Evolutionary conservation across 2,797 vertebrate genomes (phyloP).

Genomic region (Melanotaenia parkinsoni): DNA sequence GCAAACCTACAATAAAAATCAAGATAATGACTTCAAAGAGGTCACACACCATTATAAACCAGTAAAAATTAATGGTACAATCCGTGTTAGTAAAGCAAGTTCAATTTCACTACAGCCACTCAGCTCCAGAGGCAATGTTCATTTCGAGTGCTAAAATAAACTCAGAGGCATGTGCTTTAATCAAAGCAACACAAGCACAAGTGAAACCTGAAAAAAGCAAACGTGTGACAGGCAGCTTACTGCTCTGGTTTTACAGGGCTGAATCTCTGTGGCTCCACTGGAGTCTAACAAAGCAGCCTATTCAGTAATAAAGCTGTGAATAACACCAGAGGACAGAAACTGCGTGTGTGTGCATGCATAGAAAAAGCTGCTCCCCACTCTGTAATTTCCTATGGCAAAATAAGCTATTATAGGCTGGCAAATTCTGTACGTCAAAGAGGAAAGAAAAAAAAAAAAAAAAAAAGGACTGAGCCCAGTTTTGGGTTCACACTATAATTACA

Average conservation of each 20-base stretch:
- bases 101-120: conserved; percentile 9
- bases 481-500: conserved; percentile 75
- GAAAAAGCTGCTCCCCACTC: conserved; percentile 63
- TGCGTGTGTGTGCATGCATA: neutral
- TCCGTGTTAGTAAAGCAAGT: conserved; percentile 4
- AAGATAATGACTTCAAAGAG: neutral
- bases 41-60: neutral
- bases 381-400: conserved; percentile 80
- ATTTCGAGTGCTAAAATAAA: conserved; percentile 15
- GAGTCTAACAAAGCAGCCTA: conserved; percentile 71
- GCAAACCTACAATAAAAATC: conserved; percentile 86
- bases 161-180: conserved; percentile 21
- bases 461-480: conserved; percentile 54
- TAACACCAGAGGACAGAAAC: conserved; percentile 62
- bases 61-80: conserved; percentile 5
- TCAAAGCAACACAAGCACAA: conserved; percentile 36
- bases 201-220: conserved; percentile 41
- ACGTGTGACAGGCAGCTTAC: conserved; percentile 36
- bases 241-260: conserved; percentile 41
- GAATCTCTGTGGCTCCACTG: conserved; percentile 54
- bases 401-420: conserved; percentile 71
- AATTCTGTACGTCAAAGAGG: conserved; percentile 70
- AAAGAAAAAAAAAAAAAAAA: conserved; percentile 50
- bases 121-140: conserved; percentile 2
- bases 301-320: conserved; percentile 73